Percentiles rank a stretch among this genome's conserved stretches.
Evolutionary conservation across 2,113 vertebrate species (phyloP).

Genomic region (Calidris pygmaea): DNA sequence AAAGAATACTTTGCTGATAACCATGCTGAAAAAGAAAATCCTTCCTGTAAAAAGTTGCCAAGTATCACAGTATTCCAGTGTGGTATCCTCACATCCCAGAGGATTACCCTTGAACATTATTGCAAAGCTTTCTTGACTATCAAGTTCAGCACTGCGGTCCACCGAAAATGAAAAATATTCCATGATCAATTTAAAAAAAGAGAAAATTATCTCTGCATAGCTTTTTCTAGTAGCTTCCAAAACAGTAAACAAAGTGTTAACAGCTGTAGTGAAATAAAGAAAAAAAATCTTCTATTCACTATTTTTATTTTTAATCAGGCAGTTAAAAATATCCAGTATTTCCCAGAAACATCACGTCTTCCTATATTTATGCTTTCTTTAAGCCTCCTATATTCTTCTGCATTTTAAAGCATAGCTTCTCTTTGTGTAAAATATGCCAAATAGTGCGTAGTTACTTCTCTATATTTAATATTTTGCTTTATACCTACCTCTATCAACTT

Average conservation of each 20-base stretch:
- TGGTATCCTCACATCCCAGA: background rate
- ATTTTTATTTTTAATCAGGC: background rate
- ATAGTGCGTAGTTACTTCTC: background rate
- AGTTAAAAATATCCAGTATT: background rate
- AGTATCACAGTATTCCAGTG: background rate
- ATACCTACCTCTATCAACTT: background rate
- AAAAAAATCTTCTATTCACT: background rate
- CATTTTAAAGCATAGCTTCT: background rate
- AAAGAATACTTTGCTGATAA: background rate
- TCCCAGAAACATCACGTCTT: background rate
- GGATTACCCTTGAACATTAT: background rate
- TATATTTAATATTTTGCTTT: background rate
- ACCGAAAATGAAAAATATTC: background rate
- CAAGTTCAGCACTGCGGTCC: background rate
- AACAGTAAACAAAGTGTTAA: background rate
- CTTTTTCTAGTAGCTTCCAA: background rate
- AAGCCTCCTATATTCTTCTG: background rate
- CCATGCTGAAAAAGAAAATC: background rate
- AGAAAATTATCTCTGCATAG: background rate
- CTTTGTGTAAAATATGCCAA: background rate
- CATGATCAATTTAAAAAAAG: background rate
- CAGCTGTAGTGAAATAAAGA: background rate
- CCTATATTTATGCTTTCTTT: background rate
- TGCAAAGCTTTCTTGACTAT: background rate
- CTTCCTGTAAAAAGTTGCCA: background rate